phyloP scores from a whole-genome alignment of 1,140 invertebrate species.

The Drosophila triauraria region DNA sequence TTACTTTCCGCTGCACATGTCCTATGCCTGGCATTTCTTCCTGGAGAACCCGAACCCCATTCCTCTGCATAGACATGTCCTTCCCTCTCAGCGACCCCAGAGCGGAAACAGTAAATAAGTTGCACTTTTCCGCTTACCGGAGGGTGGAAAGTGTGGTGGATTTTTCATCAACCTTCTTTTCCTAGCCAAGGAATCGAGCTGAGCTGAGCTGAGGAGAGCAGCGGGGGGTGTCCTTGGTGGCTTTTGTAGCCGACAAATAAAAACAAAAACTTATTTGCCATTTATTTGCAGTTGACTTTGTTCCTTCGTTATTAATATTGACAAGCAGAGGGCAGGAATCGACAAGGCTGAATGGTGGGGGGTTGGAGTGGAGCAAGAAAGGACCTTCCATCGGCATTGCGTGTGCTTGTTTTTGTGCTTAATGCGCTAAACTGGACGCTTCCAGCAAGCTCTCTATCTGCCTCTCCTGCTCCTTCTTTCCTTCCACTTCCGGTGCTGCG shows the following conservation, averaged over 20 bases:
- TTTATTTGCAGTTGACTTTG: conserved; percentile 76
- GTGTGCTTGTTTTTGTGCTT: conserved; percentile 72
- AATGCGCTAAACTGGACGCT: conserved; percentile 61
- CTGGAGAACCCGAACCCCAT: conserved; percentile 8
- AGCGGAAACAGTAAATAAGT: conserved; percentile 74
- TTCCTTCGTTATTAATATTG: conserved; percentile 74
- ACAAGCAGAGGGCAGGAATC: conserved; percentile 33
- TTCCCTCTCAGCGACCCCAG: conserved; percentile 2
- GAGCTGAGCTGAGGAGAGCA: neutral
- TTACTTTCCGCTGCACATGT: conserved; percentile 14
- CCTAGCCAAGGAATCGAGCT: conserved; percentile 2
- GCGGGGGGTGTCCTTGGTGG: conserved; percentile 57
- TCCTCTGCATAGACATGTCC: conserved; percentile 13
- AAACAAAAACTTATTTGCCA: conserved; percentile 77
- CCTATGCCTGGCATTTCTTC: conserved; percentile 10
- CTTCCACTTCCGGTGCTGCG: conserved; percentile 60
- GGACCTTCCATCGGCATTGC: conserved; percentile 43
- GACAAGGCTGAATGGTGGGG: conserved; percentile 22
- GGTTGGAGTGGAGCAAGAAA: conserved; percentile 3
- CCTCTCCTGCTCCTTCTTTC: conserved; percentile 10
- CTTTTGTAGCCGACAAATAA: conserved; percentile 57
- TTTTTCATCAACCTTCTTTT: conserved; percentile 28
- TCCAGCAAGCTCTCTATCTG: conserved; percentile 4
- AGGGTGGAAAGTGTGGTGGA: conserved; percentile 11
- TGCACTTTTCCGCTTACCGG: conserved; percentile 70